Base-by-base conservation (phyloP, 1,140 invertebrate genomes). In the Tribolium madens region DNA sequence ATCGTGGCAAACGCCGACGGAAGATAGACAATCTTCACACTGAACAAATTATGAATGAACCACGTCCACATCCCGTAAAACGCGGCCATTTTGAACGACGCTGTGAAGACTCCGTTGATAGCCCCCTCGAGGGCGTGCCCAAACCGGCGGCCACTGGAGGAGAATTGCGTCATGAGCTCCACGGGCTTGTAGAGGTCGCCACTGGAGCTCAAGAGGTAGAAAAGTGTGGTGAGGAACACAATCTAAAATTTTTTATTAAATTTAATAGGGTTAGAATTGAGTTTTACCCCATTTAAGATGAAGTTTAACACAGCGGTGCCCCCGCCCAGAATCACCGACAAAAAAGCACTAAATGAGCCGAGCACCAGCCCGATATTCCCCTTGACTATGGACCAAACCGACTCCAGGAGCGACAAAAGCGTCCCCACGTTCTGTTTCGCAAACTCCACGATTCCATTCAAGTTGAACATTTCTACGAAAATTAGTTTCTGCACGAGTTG, bases 1-100 rank as follows among this genome's bases (percentile, higher is more conserved):
- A 98, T 88, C 3, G 97, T 93, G 2, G 97, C 97, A 82, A 98
- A 87, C 10, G 95, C 96, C 84, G 97, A 94, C 1, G 97, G 97
- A 76, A 99, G 90, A 85, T 98, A 98, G 13, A 98, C 94, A 77
- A 99, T 95, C 84, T 97, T 95, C 0, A 98, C 93, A 79, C 95
- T 94, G 86, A 99, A 99, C 1, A 99, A 85, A 79, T 96, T 97
- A 84, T 99, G 97, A 53, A 97, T 95, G 26, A 99, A 91, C 96
- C 97, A 99, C 0, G 98, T 99, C 91, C 97, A 99, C 73, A 99
- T 87, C 0, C 97, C 97, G 85, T 99, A 99, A 87, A 99, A 99
- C 0, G 94, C 89, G 2, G 96, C 95, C 90, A 99, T 96, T 88
- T 99, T 99, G 76, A 98, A 94, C 0, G 97, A 98, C 0, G 97